These are phyloP conservation scores for Holacanthus passer DNA, from an alignment of 2,113 vertebrate species.

Conservation along the genomic window DNA sequence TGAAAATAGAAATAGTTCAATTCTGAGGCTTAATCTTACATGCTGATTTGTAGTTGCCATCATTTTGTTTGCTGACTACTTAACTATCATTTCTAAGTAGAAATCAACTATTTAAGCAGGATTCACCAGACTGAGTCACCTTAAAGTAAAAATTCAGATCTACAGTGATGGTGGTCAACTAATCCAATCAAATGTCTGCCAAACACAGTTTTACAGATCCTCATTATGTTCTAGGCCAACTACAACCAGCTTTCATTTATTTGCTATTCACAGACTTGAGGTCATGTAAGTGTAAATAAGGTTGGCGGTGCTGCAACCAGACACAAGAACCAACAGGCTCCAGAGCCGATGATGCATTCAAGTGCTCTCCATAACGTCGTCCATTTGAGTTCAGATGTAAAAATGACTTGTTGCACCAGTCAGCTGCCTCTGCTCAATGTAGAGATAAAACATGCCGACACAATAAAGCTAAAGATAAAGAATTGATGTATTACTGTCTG, in stretches of 20 bases:
- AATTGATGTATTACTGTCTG: too few relatives aligned
- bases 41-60: background rate
- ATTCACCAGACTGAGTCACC: background rate
- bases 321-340: background rate
- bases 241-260: background rate
- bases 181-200: background rate
- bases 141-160: background rate
- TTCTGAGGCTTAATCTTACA: background rate
- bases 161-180: background rate
- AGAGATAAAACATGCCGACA: background rate
- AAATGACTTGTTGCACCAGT: constrained; percentile 16
- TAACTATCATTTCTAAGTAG: background rate
- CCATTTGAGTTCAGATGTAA: background rate
- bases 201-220: background rate
- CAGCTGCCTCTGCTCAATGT: background rate
- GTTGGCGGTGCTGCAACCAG: too few relatives aligned
- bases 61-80: background rate
- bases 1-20: background rate
- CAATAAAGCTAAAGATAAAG: too few relatives aligned
- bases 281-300: too few relatives aligned
- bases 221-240: background rate
- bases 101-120: background rate
- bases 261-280: too few relatives aligned
- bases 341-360: background rate
- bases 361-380: background rate